A percentile compares a stretch with the other conserved stretches of the same genome.
phyloP scores from a whole-genome alignment of 2,797 vertebrate genomes.

The Chaetophractus vellerosus region DNA sequence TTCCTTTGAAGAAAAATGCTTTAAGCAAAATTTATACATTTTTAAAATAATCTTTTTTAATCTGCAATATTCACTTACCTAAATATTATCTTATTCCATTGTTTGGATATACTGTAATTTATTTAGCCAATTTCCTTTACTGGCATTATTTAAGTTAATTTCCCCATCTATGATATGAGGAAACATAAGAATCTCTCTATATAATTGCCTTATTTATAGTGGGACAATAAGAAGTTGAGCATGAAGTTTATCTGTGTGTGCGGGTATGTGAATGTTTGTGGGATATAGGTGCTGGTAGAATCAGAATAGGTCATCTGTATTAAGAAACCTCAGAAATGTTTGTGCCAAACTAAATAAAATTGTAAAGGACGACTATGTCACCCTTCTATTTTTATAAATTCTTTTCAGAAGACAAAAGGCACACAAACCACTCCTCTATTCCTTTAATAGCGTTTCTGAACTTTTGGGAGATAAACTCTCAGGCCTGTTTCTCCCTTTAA shows the following conservation, averaged over 20 bases:
- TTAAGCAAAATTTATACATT: constrained; percentile 1
- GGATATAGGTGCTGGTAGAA: not conserved
- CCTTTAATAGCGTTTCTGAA: constrained; percentile 8
- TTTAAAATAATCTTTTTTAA: not conserved
- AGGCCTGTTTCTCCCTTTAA: not conserved
- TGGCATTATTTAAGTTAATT: not conserved
- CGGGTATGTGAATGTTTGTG: not conserved
- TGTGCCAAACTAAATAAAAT: not conserved
- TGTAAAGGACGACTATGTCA: not conserved
- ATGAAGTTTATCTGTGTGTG: not conserved
- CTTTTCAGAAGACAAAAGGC: constrained; percentile 47
- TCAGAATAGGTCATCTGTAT: not conserved
- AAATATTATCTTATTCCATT: not conserved
- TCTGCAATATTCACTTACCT: not conserved
- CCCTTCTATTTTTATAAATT: not conserved
- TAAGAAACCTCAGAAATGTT: not conserved
- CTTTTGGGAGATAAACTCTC: not conserved
- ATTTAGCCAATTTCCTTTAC: not conserved
- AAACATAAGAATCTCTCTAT: not conserved
- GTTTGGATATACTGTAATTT: not conserved
- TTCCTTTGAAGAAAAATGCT: not conserved
- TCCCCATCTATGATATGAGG: not conserved
- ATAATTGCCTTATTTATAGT: not conserved
- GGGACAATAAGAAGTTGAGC: not conserved
- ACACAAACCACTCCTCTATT: not conserved